These are phyloP conservation scores for Spea hammondii DNA, from an alignment of 2,797 vertebrate species.

Conservation along the genomic window DNA sequence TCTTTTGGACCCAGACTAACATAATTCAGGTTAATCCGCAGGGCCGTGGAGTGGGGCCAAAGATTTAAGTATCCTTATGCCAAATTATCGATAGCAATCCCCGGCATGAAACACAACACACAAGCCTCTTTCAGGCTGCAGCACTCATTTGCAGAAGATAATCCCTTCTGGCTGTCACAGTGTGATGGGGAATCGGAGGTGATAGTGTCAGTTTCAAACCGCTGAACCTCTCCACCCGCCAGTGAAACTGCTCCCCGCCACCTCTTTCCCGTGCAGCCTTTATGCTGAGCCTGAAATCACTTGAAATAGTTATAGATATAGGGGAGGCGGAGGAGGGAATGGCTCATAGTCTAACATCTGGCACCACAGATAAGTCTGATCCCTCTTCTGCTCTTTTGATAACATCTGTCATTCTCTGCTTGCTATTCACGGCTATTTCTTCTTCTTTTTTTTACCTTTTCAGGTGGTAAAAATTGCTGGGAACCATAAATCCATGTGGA, in stretches of 20 bases:
- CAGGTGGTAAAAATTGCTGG: slow-evolving; percentile 31
- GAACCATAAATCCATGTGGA: slow-evolving; percentile 22
- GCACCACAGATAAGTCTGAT: slow-evolving; percentile 48
- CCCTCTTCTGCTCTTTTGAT: slow-evolving; percentile 47
- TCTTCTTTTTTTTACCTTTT: slow-evolving; percentile 1
- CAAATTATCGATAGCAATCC: slow-evolving; percentile 43
- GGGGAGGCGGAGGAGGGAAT: slow-evolving; percentile 35
- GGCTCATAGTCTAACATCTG: slow-evolving; percentile 48
- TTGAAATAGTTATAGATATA: slow-evolving; percentile 41
- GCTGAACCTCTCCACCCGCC: slow-evolving; percentile 27
- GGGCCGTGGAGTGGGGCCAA: slow-evolving; percentile 18
- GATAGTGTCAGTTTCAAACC: slow-evolving; percentile 40
- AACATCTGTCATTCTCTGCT: slow-evolving; percentile 48
- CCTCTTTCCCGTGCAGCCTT: not conserved
- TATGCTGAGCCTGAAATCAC: slow-evolving; percentile 40
- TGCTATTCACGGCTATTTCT: slow-evolving; percentile 23
- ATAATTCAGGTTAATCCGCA: slow-evolving; percentile 37
- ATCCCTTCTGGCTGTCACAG: slow-evolving; percentile 42
- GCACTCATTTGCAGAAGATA: slow-evolving; percentile 47
- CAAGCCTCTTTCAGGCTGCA: slow-evolving; percentile 6
- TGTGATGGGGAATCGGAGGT: slow-evolving; percentile 37
- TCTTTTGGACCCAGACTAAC: slow-evolving; percentile 22
- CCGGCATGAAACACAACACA: slow-evolving; percentile 21
- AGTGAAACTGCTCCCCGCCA: slow-evolving; percentile 10
- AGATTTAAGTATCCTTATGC: slow-evolving; percentile 41